Evolutionary conservation across 2,797 vertebrate species (phyloP).

Genomic region (Rhynchotus rufescens): DNA sequence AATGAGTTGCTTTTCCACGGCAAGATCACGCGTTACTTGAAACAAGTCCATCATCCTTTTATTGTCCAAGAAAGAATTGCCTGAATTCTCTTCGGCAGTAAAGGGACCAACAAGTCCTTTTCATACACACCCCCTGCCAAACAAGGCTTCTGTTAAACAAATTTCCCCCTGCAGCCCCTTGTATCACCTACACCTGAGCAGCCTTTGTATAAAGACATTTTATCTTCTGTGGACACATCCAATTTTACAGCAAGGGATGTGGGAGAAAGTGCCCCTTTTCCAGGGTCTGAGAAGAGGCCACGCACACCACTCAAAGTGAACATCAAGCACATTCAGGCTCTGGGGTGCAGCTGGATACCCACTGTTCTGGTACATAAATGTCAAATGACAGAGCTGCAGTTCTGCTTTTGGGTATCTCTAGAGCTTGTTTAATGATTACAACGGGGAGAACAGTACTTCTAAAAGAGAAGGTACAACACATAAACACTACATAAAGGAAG

Average conservation of each 20-base stretch:
- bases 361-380: rapidly evolving
- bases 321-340: background rate
- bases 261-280: background rate
- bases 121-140: background rate
- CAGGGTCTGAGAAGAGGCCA: background rate
- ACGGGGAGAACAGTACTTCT: background rate
- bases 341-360: background rate
- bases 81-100: background rate
- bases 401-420: background rate
- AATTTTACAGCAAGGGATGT: background rate
- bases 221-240: background rate
- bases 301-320: background rate
- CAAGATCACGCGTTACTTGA: background rate
- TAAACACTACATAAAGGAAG: background rate
- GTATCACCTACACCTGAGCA: background rate
- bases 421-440: background rate
- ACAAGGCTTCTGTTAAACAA: background rate
- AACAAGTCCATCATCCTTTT: background rate
- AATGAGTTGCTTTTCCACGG: background rate
- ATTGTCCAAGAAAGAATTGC: background rate
- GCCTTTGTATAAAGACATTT: background rate
- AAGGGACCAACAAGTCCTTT: background rate
- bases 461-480: background rate
- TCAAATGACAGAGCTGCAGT: background rate
- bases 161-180: background rate